Percentiles rank a stretch among this genome's conserved stretches.
Conservation (phyloP, 2,888 invertebrate genomes). For the Tuta absoluta region DNA sequence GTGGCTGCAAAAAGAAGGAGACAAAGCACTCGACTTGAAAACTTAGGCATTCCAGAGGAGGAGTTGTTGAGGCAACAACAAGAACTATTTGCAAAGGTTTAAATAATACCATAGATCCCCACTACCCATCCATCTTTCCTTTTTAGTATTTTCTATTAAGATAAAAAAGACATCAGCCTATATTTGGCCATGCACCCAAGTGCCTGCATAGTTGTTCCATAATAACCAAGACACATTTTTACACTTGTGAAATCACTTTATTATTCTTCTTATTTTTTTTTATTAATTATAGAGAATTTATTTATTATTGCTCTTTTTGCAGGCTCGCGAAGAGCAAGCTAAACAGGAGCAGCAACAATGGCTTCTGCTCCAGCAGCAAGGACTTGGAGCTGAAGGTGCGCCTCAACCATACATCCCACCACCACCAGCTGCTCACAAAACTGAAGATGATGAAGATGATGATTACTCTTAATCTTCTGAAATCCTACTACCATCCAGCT, state of each 20-base stretch:
- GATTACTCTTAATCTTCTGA: slow-evolving; percentile 64
- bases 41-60: slow-evolving; percentile 99
- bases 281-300: too few species aligned
- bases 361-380: slow-evolving; percentile 88
- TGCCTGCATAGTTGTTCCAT: too few species aligned
- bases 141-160: too few species aligned
- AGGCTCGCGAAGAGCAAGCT: slow-evolving; percentile 95
- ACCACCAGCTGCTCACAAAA: slow-evolving; percentile 60
- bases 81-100: slow-evolving; percentile 94
- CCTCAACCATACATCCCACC: slow-evolving; percentile 71
- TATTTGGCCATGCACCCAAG: too few species aligned
- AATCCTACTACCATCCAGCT: not conserved
- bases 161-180: too few species aligned
- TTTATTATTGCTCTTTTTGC: slow-evolving; percentile 18
- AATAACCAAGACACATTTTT: too few species aligned
- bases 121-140: too few species aligned
- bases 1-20: slow-evolving; percentile 97
- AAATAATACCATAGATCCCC: too few species aligned
- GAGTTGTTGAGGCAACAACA: slow-evolving; percentile 97
- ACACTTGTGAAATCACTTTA: too few species aligned
- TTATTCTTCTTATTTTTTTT: too few species aligned
- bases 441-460: slow-evolving; percentile 77
- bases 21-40: slow-evolving; percentile 97
- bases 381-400: slow-evolving; percentile 61
- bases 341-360: slow-evolving; percentile 96